Conservation (phyloP, 2,888 invertebrate genomes). For the Bombyx huttoni region DNA sequence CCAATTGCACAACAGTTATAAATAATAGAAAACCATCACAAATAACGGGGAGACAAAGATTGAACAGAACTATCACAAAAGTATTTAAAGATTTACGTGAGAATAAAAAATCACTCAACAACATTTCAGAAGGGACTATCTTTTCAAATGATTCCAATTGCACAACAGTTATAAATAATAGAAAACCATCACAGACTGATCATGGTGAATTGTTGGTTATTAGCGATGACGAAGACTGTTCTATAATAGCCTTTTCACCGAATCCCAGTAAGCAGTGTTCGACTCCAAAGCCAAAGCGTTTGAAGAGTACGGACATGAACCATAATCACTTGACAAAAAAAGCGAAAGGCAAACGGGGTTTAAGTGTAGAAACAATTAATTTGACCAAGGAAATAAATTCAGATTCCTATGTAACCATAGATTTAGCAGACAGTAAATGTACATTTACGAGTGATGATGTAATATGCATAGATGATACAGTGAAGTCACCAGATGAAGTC, state of each 20-base stretch:
- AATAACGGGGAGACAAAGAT: not conserved
- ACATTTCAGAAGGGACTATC: not conserved
- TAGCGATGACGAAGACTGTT: conserved; percentile 22
- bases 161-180: not conserved
- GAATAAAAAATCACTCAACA: conserved; percentile 10
- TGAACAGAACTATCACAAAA: conserved; percentile 13
- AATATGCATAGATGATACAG: conserved; percentile 30
- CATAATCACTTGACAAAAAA: conserved; percentile 11
- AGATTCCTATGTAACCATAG: conserved; percentile 47
- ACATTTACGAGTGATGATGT: conserved; percentile 7
- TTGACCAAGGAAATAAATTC: conserved; percentile 36
- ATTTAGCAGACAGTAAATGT: conserved; percentile 33
- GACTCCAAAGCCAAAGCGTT: conserved; percentile 25
- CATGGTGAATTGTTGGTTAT: conserved; percentile 13
- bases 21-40: not conserved
- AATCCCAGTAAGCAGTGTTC: conserved; percentile 28
- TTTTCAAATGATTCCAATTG: not conserved
- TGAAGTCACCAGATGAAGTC: conserved; percentile 19
- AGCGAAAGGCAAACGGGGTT: conserved; percentile 9
- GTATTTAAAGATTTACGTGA: conserved; percentile 21
- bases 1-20: not conserved
- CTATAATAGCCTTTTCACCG: conserved; percentile 9
- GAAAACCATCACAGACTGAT: not conserved
- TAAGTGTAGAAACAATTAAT: conserved; percentile 20
- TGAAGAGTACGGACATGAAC: conserved; percentile 1